A percentile compares a stretch with the other conserved stretches of the same genome.
Conservation (phyloP, 1,140 invertebrate species). For the Drosophila teissieri region DNA sequence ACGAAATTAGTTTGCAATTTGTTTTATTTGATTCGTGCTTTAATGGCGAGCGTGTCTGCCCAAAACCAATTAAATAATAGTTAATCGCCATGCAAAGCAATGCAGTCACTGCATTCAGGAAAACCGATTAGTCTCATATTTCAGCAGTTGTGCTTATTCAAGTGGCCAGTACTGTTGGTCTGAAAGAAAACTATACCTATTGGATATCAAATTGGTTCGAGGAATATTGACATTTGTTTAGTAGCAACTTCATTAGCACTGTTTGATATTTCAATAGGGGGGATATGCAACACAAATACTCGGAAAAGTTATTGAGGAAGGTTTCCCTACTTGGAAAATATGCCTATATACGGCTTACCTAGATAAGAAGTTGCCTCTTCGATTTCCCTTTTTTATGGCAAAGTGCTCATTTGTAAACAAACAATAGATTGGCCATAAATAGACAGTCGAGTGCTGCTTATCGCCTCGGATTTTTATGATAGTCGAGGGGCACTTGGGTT, state of each 20-base stretch:
- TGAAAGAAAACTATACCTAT: slow-evolving; percentile 6
- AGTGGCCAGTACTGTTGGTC: slow-evolving; percentile 5
- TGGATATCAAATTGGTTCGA: neutral
- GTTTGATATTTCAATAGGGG: neutral
- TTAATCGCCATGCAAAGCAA: slow-evolving; percentile 12
- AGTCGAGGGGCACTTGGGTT: slow-evolving; percentile 32
- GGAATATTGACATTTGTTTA: too few species aligned
- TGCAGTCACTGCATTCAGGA: slow-evolving; percentile 10
- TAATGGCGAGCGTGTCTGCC: slow-evolving; percentile 28
- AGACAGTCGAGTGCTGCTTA: slow-evolving; percentile 41
- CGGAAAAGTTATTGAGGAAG: neutral
- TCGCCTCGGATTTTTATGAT: slow-evolving; percentile 41
- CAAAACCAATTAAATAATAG: slow-evolving; percentile 32
- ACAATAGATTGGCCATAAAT: slow-evolving; percentile 52
- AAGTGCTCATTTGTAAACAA: slow-evolving; percentile 35
- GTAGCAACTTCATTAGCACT: neutral
- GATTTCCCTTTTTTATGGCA: slow-evolving; percentile 29
- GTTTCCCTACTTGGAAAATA: slow-evolving; percentile 7
- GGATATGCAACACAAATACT: neutral
- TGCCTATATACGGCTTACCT: slow-evolving; percentile 3
- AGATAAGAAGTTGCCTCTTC: slow-evolving; percentile 30
- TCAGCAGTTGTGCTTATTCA: slow-evolving; percentile 22
- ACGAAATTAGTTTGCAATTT: slow-evolving; percentile 56
- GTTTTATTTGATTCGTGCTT: slow-evolving; percentile 30
- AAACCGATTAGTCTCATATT: slow-evolving; percentile 32